Evolutionary conservation across 2,888 invertebrate species (phyloP), one percentile per base, ranked within the genome.

Genomic region (Didymodactylos carnosus): DNA sequence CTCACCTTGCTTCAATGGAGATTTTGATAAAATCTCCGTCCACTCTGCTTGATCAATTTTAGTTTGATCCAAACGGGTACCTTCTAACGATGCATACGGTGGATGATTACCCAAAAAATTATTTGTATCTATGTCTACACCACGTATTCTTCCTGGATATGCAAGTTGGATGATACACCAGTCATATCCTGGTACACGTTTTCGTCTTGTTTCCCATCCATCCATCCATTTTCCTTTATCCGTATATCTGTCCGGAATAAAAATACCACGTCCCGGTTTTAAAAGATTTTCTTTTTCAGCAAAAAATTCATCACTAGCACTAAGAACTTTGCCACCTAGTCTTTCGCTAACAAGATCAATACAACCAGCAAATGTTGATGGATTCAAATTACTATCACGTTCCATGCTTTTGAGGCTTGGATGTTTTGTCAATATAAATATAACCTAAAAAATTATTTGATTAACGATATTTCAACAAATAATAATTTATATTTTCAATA

Each of bases 161-260:
- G 79, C 80, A 69, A 80, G 74, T 71, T 79, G 78, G 72, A 80
- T 78, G 41, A 80, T 78, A 73, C 79, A 79, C 79, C 80, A 80
- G 73, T 80, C 79, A 76, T 80, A 77, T 0, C 80, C 80, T 11
- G 79, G 77, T 10, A 76, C 78, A 40, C 77, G 75, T 73, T 78
- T 79, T 35, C 80, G 75, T 46, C 80, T 72, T 0, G 79, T 79
- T 71, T 79, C 79, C 80, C 80, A 80, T n/a, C 80, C 80, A 75
- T 80, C 80, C 80, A 80, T 79, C 78, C 78, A 79, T 76, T 79
- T 80, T 11, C 80, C 80, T 76, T 75, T 78, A n/a, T 79, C 79
- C 49, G 80, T 79, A 72, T 78, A 79, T 11, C 76, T 77, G 25
- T 77, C 78, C 69, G 77, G 77, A 69, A 78, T 78, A 75, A 78